These are phyloP conservation scores for Orchestia grillus DNA, from an alignment of 1,140 invertebrate genomes.

Conservation along the genomic window DNA sequence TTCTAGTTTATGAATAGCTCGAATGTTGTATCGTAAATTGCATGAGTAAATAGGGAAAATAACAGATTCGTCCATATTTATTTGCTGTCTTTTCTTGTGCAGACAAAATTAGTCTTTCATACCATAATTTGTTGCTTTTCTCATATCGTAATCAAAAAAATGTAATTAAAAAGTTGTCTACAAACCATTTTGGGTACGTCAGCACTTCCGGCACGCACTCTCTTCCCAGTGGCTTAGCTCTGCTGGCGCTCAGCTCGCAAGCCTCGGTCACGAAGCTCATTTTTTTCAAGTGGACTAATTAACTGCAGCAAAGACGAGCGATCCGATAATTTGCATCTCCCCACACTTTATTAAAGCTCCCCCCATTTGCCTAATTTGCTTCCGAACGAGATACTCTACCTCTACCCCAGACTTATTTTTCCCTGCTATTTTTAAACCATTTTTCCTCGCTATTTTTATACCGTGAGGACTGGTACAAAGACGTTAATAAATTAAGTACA, in stretches of 20 bases:
- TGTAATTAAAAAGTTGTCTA: too few relatives aligned
- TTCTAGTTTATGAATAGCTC: too few relatives aligned
- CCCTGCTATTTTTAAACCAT: background rate
- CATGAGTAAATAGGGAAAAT: too few relatives aligned
- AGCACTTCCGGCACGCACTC: too few relatives aligned
- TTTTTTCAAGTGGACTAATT: background rate
- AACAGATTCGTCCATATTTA: too few relatives aligned
- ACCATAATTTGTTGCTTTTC: too few relatives aligned
- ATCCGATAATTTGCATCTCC: constrained; percentile 42
- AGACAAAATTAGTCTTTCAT: too few relatives aligned
- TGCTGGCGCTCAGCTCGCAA: background rate
- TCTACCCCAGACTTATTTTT: background rate
- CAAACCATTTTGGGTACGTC: too few relatives aligned
- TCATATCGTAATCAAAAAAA: too few relatives aligned
- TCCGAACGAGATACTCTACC: background rate
- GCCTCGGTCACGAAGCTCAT: background rate
- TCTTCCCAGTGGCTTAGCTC: too few relatives aligned
- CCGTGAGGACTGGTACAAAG: background rate
- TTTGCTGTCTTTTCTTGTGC: too few relatives aligned
- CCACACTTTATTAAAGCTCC: constrained; percentile 8
- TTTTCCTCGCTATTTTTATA: background rate
- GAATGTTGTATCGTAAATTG: too few relatives aligned
- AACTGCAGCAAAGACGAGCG: background rate
- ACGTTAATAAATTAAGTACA: constrained; percentile 14
- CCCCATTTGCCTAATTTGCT: constrained; percentile 25